A percentile compares a stretch with the other conserved stretches of the same genome.
Conservation (phyloP, 2,888 invertebrate genomes). For the Abscondita cerata region DNA sequence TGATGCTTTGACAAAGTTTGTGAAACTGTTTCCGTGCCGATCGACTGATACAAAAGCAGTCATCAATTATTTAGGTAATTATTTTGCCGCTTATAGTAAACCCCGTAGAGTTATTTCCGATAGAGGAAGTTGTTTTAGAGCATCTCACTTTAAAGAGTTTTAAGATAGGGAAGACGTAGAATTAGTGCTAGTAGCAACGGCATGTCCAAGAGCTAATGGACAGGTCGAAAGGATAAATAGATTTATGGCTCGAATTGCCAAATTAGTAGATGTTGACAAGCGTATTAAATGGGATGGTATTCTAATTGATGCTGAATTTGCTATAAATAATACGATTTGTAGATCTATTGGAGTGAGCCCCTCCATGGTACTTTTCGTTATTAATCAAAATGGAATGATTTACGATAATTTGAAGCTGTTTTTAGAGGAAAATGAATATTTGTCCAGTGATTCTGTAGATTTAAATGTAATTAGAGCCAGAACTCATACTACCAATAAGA, state of each 20-base stretch:
- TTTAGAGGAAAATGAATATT: too few relatives aligned
- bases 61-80: background rate
- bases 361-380: too few relatives aligned
- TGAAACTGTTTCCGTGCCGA: conserved; percentile 19
- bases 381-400: too few relatives aligned
- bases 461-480: too few relatives aligned
- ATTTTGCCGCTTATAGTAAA: background rate
- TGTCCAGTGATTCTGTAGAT: too few relatives aligned
- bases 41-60: background rate
- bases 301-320: conserved; percentile 29
- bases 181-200: conserved; percentile 35
- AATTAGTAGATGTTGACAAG: conserved; percentile 19
- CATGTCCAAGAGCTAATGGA: conserved; percentile 36
- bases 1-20: conserved; percentile 14
- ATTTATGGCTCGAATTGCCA: conserved; percentile 28
- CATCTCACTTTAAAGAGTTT: conserved; percentile 29
- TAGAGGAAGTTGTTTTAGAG: conserved; percentile 31
- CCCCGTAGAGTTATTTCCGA: background rate
- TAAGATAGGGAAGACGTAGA: conserved; percentile 17
- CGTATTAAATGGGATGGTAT: conserved; percentile 32
- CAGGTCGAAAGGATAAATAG: conserved; percentile 38
- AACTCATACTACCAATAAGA: too few relatives aligned
- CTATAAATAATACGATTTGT: conserved; percentile 40
- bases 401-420: too few relatives aligned
- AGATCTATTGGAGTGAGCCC: too few relatives aligned